Evolutionary conservation across 2,113 vertebrate species (phyloP).

Genomic region (Fulica atra): DNA sequence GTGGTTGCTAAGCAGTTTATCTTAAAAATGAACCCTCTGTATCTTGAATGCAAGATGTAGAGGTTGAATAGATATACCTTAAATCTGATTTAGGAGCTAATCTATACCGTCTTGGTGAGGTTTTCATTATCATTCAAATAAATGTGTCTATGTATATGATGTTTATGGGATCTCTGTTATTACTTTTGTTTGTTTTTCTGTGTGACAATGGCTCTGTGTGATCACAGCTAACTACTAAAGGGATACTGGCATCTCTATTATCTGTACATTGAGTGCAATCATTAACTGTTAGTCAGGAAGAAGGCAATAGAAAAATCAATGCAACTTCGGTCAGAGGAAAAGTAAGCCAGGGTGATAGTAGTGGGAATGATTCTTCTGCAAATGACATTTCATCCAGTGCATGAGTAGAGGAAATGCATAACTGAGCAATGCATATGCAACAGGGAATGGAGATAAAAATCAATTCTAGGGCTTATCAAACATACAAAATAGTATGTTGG

Average conservation of each 20-base stretch:
- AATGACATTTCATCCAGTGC: neutral
- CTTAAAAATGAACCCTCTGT: neutral
- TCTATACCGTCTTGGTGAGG: neutral
- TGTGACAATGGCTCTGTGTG: neutral
- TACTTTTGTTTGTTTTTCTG: neutral
- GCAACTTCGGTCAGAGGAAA: neutral
- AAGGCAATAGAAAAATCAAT: constrained; percentile 31
- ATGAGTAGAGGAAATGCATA: neutral
- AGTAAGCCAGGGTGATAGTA: neutral
- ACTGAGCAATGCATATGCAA: neutral
- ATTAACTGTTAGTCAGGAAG: constrained; percentile 19
- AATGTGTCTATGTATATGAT: neutral
- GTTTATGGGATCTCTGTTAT: neutral
- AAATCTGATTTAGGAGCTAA: constrained; percentile 5
- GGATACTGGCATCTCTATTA: constrained; percentile 16
- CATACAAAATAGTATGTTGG: neutral
- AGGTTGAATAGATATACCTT: neutral
- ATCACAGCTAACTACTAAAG: neutral
- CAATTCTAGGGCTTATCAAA: neutral
- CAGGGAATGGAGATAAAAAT: neutral
- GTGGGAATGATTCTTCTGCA: neutral
- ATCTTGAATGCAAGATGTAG: neutral
- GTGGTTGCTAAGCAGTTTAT: neutral
- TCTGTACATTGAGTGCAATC: neutral
- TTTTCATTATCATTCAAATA: neutral